These are phyloP conservation scores for Psammodynastes pulverulentus DNA, from an alignment of 2,113 vertebrate species.

Conservation along the genomic window DNA sequence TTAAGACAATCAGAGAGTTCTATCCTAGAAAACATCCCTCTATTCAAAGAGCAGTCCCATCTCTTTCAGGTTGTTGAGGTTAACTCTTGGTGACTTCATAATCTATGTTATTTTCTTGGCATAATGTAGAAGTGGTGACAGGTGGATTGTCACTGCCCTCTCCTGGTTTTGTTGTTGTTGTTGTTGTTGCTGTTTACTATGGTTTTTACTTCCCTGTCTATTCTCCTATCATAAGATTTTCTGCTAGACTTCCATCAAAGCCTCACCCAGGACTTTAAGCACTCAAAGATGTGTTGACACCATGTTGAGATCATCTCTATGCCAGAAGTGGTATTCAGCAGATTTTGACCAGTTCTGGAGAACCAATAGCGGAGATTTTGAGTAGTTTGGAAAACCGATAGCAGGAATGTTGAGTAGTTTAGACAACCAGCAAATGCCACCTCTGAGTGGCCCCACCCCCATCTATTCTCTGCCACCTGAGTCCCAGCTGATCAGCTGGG, in stretches of 20 bases:
- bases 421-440: too few relatives aligned
- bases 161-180: background rate
- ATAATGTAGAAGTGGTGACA: too few relatives aligned
- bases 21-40: background rate
- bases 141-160: background rate
- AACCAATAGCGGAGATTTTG: too few relatives aligned
- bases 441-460: too few relatives aligned
- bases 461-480: too few relatives aligned
- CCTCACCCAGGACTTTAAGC: background rate
- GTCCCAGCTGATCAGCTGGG: too few relatives aligned
- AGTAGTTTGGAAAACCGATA: too few relatives aligned
- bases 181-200: background rate
- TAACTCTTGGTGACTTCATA: background rate
- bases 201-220: background rate
- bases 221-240: background rate
- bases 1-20: background rate
- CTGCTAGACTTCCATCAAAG: background rate
- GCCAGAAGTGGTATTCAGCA: too few relatives aligned
- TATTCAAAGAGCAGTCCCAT: background rate
- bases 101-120: background rate
- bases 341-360: too few relatives aligned
- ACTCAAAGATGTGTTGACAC: background rate
- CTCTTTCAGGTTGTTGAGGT: background rate
- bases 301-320: too few relatives aligned
- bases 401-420: too few relatives aligned